Evolutionary conservation across 2,888 invertebrate species (phyloP).

Genomic region (Nezara viridula): DNA sequence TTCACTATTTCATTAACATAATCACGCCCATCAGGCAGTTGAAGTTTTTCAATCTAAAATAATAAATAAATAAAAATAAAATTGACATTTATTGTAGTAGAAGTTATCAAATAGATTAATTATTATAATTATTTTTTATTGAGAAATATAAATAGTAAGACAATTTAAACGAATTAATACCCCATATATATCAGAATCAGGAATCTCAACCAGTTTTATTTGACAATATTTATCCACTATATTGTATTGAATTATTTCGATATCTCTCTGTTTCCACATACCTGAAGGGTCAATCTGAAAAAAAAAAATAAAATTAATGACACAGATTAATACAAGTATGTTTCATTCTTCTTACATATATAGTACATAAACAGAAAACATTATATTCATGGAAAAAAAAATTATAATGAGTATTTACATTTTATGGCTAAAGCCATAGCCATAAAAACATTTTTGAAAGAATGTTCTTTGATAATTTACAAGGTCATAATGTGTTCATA

Average conservation of each 20-base stretch:
- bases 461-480: no score
- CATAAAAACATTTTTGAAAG: no score
- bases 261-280: not conserved
- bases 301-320: not conserved
- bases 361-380: no score
- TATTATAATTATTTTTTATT: not conserved
- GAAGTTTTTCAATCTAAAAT: conserved; percentile 55
- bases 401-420: no score
- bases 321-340: not conserved
- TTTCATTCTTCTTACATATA: no score
- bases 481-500: no score
- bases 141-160: not conserved
- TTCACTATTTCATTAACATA: conserved; percentile 23
- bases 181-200: conserved; percentile 50
- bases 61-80: not conserved
- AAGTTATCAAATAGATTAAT: not conserved
- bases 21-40: conserved; percentile 54
- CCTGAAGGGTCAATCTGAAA: conserved; percentile 52
- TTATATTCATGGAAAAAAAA: no score
- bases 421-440: no score
- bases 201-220: conserved; percentile 48
- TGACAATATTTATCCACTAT: conserved; percentile 49
- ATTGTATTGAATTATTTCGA: conserved; percentile 48
- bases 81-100: not conserved
- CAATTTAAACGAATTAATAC: not conserved